Percentiles rank a stretch among this genome's conserved stretches.
phyloP scores from a whole-genome alignment of 2,888 invertebrate species.

The Abrostola triplasia region DNA sequence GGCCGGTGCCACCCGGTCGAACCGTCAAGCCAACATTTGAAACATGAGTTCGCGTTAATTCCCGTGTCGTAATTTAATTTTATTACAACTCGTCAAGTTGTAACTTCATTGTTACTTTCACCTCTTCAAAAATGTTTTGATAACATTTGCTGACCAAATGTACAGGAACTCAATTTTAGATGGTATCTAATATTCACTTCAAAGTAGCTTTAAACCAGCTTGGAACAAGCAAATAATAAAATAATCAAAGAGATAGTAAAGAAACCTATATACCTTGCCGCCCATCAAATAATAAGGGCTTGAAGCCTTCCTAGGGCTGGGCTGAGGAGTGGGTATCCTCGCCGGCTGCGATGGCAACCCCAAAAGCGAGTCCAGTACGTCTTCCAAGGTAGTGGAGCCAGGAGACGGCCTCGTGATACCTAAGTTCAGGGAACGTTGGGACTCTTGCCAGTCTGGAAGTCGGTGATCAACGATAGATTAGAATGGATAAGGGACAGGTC shows the following conservation, averaged over 20 bases:
- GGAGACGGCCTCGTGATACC: constrained; percentile 91
- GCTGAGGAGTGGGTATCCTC: constrained; percentile 92
- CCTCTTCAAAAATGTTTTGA: no score
- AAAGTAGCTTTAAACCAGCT: not conserved
- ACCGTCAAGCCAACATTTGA: no score
- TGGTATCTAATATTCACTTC: not conserved
- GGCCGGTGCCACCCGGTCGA: no score
- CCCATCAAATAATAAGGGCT: constrained; percentile 85
- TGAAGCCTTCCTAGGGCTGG: constrained; percentile 83
- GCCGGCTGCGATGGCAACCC: constrained; percentile 93
- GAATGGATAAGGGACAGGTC: constrained; percentile 42
- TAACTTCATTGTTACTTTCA: no score
- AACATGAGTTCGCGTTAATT: no score
- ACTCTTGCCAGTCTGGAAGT: constrained; percentile 86
- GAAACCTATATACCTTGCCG: constrained; percentile 77
- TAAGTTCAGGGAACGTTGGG: constrained; percentile 84
- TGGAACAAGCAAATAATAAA: not conserved
- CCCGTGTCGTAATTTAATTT: not conserved
- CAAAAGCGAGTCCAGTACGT: constrained; percentile 97
- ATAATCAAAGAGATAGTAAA: constrained; percentile 31
- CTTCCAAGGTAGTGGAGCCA: constrained; percentile 96
- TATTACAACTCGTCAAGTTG: no score
- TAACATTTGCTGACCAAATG: no score
- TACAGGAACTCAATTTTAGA: no score
- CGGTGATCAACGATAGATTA: constrained; percentile 55